phyloP scores from a whole-genome alignment of 2,113 vertebrate genomes.

The Ptilorrhoa leucosticta region DNA sequence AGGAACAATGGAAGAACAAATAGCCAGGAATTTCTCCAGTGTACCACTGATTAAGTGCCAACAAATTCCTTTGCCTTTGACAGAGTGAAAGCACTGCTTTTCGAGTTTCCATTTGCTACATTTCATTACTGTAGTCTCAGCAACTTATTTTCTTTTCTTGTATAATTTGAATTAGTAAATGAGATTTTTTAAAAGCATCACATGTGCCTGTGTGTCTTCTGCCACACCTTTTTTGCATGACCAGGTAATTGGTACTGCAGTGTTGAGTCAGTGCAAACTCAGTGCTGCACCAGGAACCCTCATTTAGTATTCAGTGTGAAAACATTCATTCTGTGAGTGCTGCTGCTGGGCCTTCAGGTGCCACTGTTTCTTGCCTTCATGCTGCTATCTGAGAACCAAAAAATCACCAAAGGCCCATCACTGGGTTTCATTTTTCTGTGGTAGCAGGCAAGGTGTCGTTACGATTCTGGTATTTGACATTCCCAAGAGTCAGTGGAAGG shows the following conservation, averaged over 20 bases:
- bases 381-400: not conserved
- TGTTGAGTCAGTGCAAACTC: not conserved
- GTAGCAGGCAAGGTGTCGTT: not conserved
- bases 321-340: not conserved
- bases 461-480: not conserved
- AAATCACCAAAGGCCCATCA: not conserved
- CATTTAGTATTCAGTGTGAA: not conserved
- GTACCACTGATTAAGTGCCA: not conserved
- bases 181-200: not conserved
- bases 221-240: not conserved
- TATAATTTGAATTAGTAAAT: not conserved
- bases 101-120: not conserved
- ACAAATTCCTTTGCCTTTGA: not conserved
- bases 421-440: not conserved
- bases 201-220: not conserved
- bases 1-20: not conserved
- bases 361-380: not conserved
- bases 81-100: not conserved
- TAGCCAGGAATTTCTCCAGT: not conserved
- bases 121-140: not conserved
- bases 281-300: not conserved
- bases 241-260: not conserved
- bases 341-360: not conserved
- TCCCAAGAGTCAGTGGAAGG: not conserved
- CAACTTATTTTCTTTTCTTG: not conserved